phyloP scores from a whole-genome alignment of 2,888 invertebrate species.

The Lymantria dispar region DNA sequence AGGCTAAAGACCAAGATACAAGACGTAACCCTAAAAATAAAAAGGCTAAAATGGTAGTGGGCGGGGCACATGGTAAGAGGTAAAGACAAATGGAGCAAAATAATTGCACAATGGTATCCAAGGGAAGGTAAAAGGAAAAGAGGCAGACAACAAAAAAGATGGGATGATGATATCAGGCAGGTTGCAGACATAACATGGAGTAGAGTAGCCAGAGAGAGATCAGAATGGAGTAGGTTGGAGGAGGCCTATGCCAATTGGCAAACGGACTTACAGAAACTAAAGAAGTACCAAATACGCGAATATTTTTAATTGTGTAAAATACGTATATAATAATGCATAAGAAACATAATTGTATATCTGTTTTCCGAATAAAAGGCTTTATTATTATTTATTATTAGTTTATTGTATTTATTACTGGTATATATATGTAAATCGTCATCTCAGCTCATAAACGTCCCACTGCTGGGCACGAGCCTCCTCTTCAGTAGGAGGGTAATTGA shows the following conservation, averaged over 20 bases:
- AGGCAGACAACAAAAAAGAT: conserved; percentile 1
- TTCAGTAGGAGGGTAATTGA: too few species aligned
- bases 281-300: neutral
- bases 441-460: too few species aligned
- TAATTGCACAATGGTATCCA: neutral
- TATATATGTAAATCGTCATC: too few species aligned
- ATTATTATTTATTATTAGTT: neutral
- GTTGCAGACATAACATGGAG: neutral
- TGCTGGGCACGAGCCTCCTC: too few species aligned
- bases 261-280: neutral
- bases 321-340: neutral
- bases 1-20: neutral
- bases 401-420: too few species aligned
- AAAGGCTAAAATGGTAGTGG: conserved; percentile 3
- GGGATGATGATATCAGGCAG: conserved; percentile 1
- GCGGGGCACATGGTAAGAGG: conserved; percentile 2
- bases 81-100: conserved; percentile 5
- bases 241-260: neutral
- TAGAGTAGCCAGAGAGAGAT: neutral
- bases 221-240: neutral
- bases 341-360: neutral
- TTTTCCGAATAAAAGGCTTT: neutral
- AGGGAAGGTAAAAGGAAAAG: conserved; percentile 2
- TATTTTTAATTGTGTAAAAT: neutral
- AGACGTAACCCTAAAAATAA: neutral